Percentiles rank a stretch among this genome's conserved stretches.
Evolutionary conservation across 92 coral and sea anemone genomes (phyloP).

Genomic region (Epizoanthus fatuus): DNA sequence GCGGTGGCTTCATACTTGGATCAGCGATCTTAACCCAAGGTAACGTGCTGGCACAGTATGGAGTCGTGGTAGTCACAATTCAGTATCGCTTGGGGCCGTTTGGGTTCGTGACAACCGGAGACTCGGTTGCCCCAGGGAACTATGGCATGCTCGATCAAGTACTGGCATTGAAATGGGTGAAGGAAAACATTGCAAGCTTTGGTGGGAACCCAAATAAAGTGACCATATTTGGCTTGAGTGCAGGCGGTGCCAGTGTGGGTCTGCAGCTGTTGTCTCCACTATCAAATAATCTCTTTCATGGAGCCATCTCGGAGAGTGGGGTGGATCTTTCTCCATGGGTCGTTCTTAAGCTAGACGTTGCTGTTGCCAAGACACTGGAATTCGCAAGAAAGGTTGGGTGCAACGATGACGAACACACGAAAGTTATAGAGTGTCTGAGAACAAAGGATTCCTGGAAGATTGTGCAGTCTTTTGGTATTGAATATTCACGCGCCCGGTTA

Average conservation of each 20-base stretch:
- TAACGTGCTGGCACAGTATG: slow-evolving; percentile 68
- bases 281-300: slow-evolving; percentile 72
- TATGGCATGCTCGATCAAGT: slow-evolving; percentile 85
- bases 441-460: slow-evolving; percentile 12
- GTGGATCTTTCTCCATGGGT: slow-evolving; percentile 73
- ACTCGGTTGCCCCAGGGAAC: slow-evolving; percentile 76
- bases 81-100: slow-evolving; percentile 80
- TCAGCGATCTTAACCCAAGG: slow-evolving; percentile 79
- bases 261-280: slow-evolving; percentile 72
- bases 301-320: slow-evolving; percentile 77
- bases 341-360: no score
- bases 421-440: slow-evolving; percentile 62
- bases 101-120: slow-evolving; percentile 79
- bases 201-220: slow-evolving; percentile 73
- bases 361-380: slow-evolving; percentile 17
- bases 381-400: slow-evolving; percentile 61
- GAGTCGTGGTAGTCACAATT: slow-evolving; percentile 68
- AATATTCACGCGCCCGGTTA: no score
- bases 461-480: not conserved
- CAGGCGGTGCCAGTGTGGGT: slow-evolving; percentile 79
- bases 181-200: slow-evolving; percentile 60
- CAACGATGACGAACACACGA: not conserved
- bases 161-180: slow-evolving; percentile 74
- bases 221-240: slow-evolving; percentile 78
- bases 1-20: slow-evolving; percentile 81